A percentile compares a stretch with the other conserved stretches of the same genome.
These are phyloP conservation scores for Petrolisthes cinctipes DNA, from an alignment of 2,888 invertebrate genomes.

Conservation along the genomic window DNA sequence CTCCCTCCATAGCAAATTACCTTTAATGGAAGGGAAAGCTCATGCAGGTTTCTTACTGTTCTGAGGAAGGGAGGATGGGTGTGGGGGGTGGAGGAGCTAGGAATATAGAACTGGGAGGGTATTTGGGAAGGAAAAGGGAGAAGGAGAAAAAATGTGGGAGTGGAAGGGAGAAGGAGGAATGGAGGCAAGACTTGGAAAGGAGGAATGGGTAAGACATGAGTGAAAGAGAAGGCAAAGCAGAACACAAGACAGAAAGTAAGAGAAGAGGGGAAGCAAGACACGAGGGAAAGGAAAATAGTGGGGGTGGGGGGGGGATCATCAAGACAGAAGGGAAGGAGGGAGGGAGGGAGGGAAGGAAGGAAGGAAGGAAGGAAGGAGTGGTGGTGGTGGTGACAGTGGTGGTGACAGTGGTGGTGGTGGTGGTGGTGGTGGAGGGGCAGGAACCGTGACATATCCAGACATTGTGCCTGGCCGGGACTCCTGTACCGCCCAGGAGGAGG, in stretches of 20 bases:
- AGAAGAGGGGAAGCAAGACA: background rate
- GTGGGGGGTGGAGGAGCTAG: background rate
- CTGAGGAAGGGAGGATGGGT: background rate
- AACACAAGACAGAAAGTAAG: background rate
- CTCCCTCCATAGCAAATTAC: background rate
- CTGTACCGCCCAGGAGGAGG: background rate
- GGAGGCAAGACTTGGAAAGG: background rate
- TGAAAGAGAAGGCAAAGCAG: background rate
- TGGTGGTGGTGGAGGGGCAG: background rate
- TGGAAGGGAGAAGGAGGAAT: background rate
- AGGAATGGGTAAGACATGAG: background rate
- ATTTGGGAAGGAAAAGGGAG: background rate
- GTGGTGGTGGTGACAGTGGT: background rate
- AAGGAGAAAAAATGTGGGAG: background rate
- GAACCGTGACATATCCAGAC: slow-evolving; percentile 37
- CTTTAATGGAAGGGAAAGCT: background rate
- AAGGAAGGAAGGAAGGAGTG: background rate
- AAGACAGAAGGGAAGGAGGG: background rate
- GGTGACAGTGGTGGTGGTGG: no score
- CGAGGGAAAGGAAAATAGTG: background rate
- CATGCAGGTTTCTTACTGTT: background rate
- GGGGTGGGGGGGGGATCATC: background rate
- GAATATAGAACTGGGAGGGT: no score
- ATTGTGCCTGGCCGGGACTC: slow-evolving; percentile 9
- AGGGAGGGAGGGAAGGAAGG: background rate